A percentile compares a stretch with the other conserved stretches of the same genome.
These are phyloP conservation scores for Thysanoteuthis rhombus DNA, from an alignment of 2,888 invertebrate genomes.

Conservation along the genomic window DNA sequence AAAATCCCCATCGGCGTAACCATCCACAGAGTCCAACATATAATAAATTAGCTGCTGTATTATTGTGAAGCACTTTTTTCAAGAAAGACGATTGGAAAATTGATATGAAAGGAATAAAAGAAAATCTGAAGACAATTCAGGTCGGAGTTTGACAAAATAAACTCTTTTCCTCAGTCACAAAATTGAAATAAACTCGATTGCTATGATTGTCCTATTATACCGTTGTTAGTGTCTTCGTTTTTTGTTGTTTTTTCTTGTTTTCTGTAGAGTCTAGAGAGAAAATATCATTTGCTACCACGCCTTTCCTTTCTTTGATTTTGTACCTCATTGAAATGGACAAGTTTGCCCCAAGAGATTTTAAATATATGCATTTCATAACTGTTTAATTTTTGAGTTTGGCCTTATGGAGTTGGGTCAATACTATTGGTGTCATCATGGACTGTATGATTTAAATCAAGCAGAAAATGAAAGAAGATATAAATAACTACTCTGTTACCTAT, in stretches of 20 bases:
- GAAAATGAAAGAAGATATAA: too few species aligned
- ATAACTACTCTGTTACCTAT: too few species aligned
- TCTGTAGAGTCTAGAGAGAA: constrained; percentile 31
- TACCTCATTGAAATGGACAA: constrained; percentile 33
- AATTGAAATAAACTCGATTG: neutral
- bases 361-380: neutral
- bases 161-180: neutral
- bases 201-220: constrained; percentile 16
- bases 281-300: neutral
- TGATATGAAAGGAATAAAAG: neutral
- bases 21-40: neutral
- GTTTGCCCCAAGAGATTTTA: neutral
- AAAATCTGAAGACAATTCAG: neutral
- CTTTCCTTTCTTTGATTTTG: constrained; percentile 29
- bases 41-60: neutral
- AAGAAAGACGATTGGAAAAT: neutral
- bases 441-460: neutral
- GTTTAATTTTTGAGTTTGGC: neutral
- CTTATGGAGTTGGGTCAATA: neutral
- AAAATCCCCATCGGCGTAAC: neutral
- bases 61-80: neutral
- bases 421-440: neutral
- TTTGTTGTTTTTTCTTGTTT: too few species aligned
- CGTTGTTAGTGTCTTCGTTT: constrained; percentile 14
- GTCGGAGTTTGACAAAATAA: neutral